phyloP scores from a whole-genome alignment of 2,888 invertebrate genomes.

The Craniophora ligustri region DNA sequence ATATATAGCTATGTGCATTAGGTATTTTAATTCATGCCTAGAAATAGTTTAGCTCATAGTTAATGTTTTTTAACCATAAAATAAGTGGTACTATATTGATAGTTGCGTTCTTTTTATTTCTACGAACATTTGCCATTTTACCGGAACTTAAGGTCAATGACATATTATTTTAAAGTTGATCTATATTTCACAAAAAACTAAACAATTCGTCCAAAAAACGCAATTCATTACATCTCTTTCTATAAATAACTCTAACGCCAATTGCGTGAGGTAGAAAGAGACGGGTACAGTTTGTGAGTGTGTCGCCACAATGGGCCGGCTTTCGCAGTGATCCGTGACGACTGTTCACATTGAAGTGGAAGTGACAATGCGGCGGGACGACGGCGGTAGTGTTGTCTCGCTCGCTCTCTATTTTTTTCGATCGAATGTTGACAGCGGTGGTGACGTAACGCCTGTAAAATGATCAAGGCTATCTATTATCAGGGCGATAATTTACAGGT shows the following conservation, averaged over 20 bases:
- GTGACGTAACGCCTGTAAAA: slow-evolving; percentile 71
- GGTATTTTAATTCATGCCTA: slow-evolving; percentile 7
- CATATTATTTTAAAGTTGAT: slow-evolving; percentile 83
- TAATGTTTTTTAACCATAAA: slow-evolving; percentile 29
- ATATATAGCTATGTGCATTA: background rate
- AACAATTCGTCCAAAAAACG: slow-evolving; percentile 73
- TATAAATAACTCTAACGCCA: slow-evolving; percentile 27
- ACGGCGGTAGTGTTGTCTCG: slow-evolving; percentile 67
- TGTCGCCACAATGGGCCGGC: slow-evolving; percentile 78
- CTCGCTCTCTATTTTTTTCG: slow-evolving; percentile 72
- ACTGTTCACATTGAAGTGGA: slow-evolving; percentile 81
- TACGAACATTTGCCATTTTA: slow-evolving; percentile 61
- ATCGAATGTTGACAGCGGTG: slow-evolving; percentile 68
- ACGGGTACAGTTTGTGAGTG: slow-evolving; percentile 61
- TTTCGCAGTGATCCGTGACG: slow-evolving; percentile 81
- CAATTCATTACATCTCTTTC: slow-evolving; percentile 63
- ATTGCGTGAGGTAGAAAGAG: slow-evolving; percentile 64
- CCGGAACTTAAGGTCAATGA: slow-evolving; percentile 76
- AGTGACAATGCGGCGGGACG: slow-evolving; percentile 69
- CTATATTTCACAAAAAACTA: slow-evolving; percentile 84
- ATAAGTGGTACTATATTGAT: slow-evolving; percentile 20
- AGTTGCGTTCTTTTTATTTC: slow-evolving; percentile 45
- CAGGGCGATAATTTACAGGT: slow-evolving; percentile 61
- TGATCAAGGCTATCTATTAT: slow-evolving; percentile 69
- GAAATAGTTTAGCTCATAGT: slow-evolving; percentile 17